These are phyloP conservation scores for Chrysochloris asiatica DNA, from an alignment of 2,113 vertebrate species.

Conservation along the genomic window DNA sequence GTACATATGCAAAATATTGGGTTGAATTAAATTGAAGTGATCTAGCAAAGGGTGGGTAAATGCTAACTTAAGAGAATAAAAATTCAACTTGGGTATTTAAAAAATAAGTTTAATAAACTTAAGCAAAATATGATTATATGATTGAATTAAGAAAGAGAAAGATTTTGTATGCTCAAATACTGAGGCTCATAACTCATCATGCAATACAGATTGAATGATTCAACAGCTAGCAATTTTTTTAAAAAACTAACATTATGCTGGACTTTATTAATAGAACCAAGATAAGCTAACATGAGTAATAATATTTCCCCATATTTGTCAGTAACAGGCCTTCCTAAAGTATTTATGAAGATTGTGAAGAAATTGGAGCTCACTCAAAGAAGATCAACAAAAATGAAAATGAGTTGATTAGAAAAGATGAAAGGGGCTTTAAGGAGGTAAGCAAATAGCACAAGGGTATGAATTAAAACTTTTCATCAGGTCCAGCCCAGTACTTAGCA, in stretches of 20 bases:
- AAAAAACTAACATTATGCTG: constrained; percentile 59
- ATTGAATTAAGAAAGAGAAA: constrained; percentile 27
- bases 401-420: constrained; percentile 56
- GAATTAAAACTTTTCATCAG: constrained; percentile 59
- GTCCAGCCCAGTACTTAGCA: constrained; percentile 44
- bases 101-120: background rate
- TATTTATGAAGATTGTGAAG: constrained; percentile 61
- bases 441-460: constrained; percentile 31
- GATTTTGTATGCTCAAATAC: background rate
- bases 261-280: constrained; percentile 60
- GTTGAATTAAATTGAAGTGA: background rate
- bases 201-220: constrained; percentile 47
- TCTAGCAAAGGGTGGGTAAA: background rate
- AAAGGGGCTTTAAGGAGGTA: constrained; percentile 37
- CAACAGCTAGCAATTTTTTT: constrained; percentile 63
- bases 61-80: background rate
- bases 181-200: constrained; percentile 2
- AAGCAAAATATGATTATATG: background rate
- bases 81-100: constrained; percentile 5
- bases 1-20: background rate
- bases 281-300: constrained; percentile 46
- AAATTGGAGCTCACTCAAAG: constrained; percentile 64
- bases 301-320: constrained; percentile 71
- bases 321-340: constrained; percentile 65
- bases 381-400: constrained; percentile 67